Base-by-base conservation (phyloP, 37 sponge, comb jelly and placozoan genomes). In the Spongilla lacustris region DNA sequence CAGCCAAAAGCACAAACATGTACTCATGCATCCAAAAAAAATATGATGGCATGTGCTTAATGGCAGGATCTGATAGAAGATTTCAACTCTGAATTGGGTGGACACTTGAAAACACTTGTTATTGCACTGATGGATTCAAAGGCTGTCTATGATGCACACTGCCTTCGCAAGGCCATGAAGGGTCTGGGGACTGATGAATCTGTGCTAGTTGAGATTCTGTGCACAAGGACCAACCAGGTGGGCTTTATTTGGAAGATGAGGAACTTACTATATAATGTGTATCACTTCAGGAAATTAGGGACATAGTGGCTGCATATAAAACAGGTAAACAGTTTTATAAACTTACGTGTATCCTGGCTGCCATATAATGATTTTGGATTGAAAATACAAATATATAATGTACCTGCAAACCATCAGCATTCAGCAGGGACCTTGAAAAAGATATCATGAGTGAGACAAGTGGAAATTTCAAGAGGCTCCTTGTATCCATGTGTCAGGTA, bases 371-470 rank as follows among this genome's bases (percentile, higher is more conserved):
- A n/a, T n/a, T n/a, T n/a, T n/a, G n/a, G n/a, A n/a, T n/a, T n/a
- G n/a, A n/a, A n/a, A n/a, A n/a, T n/a, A n/a, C n/a, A n/a, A n/a
- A n/a, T n/a, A n/a, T n/a, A n/a, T n/a, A n/a, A n/a, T n/a, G n/a
- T n/a, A 17, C 11, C 19, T 58, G 1, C 58, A 58, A n/a, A n/a
- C n/a, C 21, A 19, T 58, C 58, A 95, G 95, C 75, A 48, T 96
- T 77, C 36, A 8, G 78, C 1, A 78, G 94, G 21, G 85, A 98
- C 70, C 76, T 99, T 32, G 99, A 99, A 93, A 97, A 97, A 87
- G 99, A 99, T 77, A 78, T 91, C 5, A 95, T 97, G 81, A 91
- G 98, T 77, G 99, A 99, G 81, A 96, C 97, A 30, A 97, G 96
- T 75, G 99, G 99, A 0, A 92, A 97, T 71, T 97, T 97, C 87